Evolutionary conservation across 2,113 vertebrate species (phyloP), one percentile per base, ranked within the genome.

Genomic region (Perca schrenkii): DNA sequence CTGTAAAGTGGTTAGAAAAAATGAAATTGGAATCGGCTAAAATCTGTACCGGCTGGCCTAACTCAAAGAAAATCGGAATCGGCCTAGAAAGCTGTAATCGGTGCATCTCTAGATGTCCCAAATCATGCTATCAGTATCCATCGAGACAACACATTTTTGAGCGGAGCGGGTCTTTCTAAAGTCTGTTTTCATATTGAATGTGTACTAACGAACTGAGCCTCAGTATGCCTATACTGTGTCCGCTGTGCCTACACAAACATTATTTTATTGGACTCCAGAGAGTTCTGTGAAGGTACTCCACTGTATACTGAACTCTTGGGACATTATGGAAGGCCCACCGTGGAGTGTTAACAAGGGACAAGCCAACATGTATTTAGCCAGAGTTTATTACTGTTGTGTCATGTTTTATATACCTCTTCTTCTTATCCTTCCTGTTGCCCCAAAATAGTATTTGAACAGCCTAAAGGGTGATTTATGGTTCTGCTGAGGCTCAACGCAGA

Each of bases 131-230:
- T 49, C 14, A 16, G 6, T 17, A n/a, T 31, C 34, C 17, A 15
- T 12, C 4, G 15, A 2, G 0, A 22, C 53, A 57, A 46, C 16
- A 49, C 15, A 14, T 57, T 14, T 54, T 47, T 47, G 12, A 25
- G 52, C 31, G 4, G 31, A 34, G 31, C 31, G 31, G 31, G 10
- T 54, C 12, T 53, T 53, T 71, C 28, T 67, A 49, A 77, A 77
- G 5, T 79, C 25, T 80, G 53, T 56, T 69, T 70, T 76, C 19
- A 47, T 53, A 68, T 4, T 70, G 74, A 79, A 84, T 85, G 67
- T 80, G 78, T 49, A 80, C 82, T 84, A 25, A 82, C 82, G 68
- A 72, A 64, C 67, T 64, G 77, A 80, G 69, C 69, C 54, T 54
- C 53, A 2, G 12, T 75, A 74, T 40, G 65, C 60, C 61, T 79